Conservation (phyloP, 2,888 invertebrate species). For the Pinctada fucata region DNA sequence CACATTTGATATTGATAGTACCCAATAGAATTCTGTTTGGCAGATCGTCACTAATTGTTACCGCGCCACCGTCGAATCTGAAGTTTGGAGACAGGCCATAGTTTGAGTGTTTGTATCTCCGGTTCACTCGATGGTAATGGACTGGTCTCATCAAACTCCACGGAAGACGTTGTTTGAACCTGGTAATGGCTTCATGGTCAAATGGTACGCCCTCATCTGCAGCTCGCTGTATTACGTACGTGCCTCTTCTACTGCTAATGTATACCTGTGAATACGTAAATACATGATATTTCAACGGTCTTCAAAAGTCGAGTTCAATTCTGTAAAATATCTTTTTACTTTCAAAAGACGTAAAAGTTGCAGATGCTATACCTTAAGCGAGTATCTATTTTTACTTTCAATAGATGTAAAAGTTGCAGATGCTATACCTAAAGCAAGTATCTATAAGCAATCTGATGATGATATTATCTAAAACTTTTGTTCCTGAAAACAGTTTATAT, state of each 20-base stretch:
- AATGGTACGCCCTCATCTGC: constrained; percentile 60
- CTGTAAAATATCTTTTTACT: too few species aligned
- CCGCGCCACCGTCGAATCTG: constrained; percentile 50
- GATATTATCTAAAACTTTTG: too few species aligned
- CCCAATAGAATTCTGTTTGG: constrained; percentile 56
- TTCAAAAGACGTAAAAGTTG: background rate
- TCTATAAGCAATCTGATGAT: too few species aligned
- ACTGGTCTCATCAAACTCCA: constrained; percentile 52
- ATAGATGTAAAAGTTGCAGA: background rate
- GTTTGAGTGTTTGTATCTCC: constrained; percentile 54
- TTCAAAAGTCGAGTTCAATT: too few species aligned
- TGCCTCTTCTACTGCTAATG: constrained; percentile 76
- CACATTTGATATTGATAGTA: constrained; percentile 45
- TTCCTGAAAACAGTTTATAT: too few species aligned
- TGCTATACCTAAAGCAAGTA: background rate
- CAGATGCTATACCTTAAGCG: background rate
- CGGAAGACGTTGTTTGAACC: constrained; percentile 53
- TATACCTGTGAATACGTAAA: constrained; percentile 68
- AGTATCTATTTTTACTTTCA: background rate
- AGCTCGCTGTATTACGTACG: constrained; percentile 76
- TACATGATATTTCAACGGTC: background rate
- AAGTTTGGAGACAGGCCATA: constrained; percentile 56
- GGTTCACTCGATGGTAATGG: constrained; percentile 54
- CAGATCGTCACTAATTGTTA: constrained; percentile 58
- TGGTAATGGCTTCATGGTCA: constrained; percentile 58